Evolutionary conservation across 2,797 vertebrate genomes (phyloP), one percentile per base, ranked within the genome.

Genomic region (Anguilla marmorata): DNA sequence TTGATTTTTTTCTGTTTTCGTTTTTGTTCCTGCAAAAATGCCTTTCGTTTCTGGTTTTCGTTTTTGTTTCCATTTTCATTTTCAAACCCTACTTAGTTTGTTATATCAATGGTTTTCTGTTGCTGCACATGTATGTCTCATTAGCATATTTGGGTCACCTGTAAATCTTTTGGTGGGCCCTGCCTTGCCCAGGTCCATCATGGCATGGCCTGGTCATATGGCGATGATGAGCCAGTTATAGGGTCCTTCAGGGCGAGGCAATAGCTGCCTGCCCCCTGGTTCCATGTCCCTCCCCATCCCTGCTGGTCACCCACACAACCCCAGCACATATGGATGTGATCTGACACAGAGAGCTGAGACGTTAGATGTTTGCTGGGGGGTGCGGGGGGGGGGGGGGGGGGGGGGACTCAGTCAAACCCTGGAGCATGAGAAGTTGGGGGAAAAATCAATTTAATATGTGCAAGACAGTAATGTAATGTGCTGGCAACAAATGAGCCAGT

Each of bases 251-350:
- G 87, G 82, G 45, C n/a, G 48, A 66, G 83, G n/a, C 45, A 19
- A 63, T 52, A 30, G 50, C 50, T 50, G 50, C 60, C 63, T 24
- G 82, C 12, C 6, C 63, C 82, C 27, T 9, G 41, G 79, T 41
- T 87, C 27, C 30, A 24, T 37, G 74, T 76, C 80, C 80, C 86
- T n/a, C 79, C 79, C 86, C 41, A 63, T 69, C 84, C 87, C 82
- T 21, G 66, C 83, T 50, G 83, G 83, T 85, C 87, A 85, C 87
- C 60, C 87, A 63, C 63, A 76, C 83, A 88, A 88, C 87, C 87
- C 54, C 87, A 0, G 83, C 87, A 88, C 87, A 88, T 85, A 88
- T 88, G 87, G 87, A 85, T 88, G 83, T 88, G 87, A 88, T 88
- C 87, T 85, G 83, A 14, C 48, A 84, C 87, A 54, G 82, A 88